Conservation (phyloP, 2,113 vertebrate species). For the Bettongia penicillata region DNA sequence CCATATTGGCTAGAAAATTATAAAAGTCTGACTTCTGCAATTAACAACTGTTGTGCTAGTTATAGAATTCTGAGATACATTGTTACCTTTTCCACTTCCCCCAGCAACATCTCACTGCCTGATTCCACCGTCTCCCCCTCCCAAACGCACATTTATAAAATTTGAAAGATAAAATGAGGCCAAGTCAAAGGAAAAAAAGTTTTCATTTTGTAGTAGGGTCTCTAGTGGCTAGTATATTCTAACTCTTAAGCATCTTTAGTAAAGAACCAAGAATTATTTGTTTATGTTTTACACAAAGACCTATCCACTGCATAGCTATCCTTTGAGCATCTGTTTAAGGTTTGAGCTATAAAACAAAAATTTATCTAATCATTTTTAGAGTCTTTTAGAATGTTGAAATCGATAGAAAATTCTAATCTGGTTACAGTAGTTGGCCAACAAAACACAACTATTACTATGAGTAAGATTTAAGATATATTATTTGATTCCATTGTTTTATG, state of each 20-base stretch:
- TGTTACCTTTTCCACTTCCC: not conserved
- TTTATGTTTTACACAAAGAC: not conserved
- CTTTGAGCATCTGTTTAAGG: not conserved
- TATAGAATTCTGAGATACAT: not conserved
- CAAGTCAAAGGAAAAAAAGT: not conserved
- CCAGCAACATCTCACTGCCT: not conserved
- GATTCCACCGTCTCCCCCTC: not conserved
- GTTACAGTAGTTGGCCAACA: not conserved
- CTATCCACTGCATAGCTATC: not conserved
- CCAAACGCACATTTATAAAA: not conserved
- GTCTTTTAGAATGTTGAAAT: not conserved
- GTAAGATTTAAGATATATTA: not conserved
- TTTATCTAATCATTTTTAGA: not conserved
- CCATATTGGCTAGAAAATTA: not conserved
- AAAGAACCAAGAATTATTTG: not conserved
- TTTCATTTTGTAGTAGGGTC: not conserved
- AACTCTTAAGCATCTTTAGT: not conserved
- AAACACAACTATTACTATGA: not conserved
- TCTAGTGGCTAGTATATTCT: not conserved
- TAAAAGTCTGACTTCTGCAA: not conserved
- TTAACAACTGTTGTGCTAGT: not conserved
- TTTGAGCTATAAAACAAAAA: not conserved
- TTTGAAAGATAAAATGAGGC: not conserved
- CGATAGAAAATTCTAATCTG: not conserved
- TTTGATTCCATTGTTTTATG: not conserved